Conservation (phyloP, 1,140 invertebrate species). For the Delia radicum region DNA sequence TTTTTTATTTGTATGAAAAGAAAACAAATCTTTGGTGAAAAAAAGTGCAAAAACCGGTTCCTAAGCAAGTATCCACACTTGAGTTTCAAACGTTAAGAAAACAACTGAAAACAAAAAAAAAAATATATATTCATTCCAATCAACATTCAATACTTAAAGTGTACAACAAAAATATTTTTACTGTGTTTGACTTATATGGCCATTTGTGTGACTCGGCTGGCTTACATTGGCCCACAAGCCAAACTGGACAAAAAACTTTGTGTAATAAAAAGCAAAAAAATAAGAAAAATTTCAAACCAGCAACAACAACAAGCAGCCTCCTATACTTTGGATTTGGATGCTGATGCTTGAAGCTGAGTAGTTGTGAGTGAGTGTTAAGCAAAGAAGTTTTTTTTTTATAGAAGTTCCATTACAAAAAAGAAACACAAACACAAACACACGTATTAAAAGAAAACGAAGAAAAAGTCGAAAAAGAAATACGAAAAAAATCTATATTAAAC, state of each 20-base stretch:
- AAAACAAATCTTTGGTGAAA: constrained; percentile 12
- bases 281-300: not conserved
- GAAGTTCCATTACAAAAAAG: not conserved
- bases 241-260: constrained; percentile 12
- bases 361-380: not conserved
- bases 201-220: not conserved
- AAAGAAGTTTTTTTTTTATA: not conserved
- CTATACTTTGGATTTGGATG: constrained; percentile 11
- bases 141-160: constrained; percentile 18
- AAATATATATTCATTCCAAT: not conserved
- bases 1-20: no score
- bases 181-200: constrained; percentile 10
- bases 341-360: not conserved
- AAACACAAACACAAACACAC: not conserved
- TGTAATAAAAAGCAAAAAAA: not conserved
- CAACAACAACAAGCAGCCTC: not conserved
- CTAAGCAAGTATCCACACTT: constrained; percentile 9
- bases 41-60: constrained; percentile 21
- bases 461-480: not conserved
- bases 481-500: not conserved
- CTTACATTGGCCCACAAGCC: constrained; percentile 21
- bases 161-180: constrained; percentile 3
- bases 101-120: not conserved
- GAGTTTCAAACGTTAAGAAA: not conserved
- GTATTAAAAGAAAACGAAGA: not conserved